These are phyloP conservation scores for Nothobranchius kuhntae DNA, from an alignment of 2,113 vertebrate species.

Conservation along the genomic window DNA sequence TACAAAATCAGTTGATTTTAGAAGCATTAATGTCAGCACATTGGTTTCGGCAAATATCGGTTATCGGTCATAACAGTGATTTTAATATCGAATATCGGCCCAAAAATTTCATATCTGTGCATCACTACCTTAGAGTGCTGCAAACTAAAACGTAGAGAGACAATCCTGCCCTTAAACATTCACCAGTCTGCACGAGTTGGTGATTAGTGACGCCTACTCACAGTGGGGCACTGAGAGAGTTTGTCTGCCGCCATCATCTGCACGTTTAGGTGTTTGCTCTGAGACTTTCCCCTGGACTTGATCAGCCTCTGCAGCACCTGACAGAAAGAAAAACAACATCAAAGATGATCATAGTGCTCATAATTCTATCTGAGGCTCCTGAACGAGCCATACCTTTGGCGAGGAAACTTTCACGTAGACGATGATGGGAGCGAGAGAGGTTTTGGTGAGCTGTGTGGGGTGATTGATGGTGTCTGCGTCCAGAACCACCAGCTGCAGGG, in stretches of 20 bases:
- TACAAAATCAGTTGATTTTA: no score
- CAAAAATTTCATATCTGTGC: no score
- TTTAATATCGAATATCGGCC: no score
- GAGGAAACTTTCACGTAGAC: conserved; percentile 98
- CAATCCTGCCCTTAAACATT: no score
- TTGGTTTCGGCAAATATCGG: no score
- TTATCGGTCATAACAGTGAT: no score
- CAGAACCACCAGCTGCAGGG: conserved; percentile 92
- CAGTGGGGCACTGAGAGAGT: conserved; percentile 92
- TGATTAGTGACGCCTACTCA: conserved; percentile 71
- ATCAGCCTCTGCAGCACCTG: conserved; percentile 93
- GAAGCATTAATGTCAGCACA: no score
- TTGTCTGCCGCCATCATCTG: conserved; percentile 97
- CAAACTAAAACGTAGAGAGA: no score
- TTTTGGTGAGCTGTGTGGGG: conserved; percentile 93
- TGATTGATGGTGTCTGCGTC: conserved; percentile 98
- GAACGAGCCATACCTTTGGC: conserved; percentile 83
- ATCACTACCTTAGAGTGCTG: no score
- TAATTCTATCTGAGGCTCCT: fast-evolving
- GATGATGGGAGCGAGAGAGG: conserved; percentile 92
- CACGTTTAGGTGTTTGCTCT: conserved; percentile 95
- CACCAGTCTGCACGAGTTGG: no score
- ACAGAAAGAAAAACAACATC: background rate
- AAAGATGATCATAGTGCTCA: background rate
- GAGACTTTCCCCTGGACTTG: conserved; percentile 95